Evolutionary conservation across 2,888 invertebrate genomes (phyloP), one percentile per base, ranked within the genome.

Genomic region (Lithophane leautieri): DNA sequence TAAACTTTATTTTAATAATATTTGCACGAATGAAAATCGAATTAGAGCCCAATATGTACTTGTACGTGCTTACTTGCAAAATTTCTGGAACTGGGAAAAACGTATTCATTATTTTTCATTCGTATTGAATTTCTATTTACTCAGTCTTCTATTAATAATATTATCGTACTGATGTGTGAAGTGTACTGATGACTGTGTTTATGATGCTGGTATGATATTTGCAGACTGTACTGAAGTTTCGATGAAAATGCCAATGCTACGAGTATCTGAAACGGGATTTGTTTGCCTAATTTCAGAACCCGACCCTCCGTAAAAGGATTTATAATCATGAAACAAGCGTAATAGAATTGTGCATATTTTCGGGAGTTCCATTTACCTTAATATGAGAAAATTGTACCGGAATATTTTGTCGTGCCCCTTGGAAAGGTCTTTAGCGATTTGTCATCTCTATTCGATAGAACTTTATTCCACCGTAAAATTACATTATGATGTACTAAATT

Each of bases 301-400:
- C 9, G 25, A 73, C 50, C 70, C n/a, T n/a, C 6, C 2, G n/a
- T 54, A 75, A 76, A 54, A 54, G 60, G 42, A 69, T 76, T 54
- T 61, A 47, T 42, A 69, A 61, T 69, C 54, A 50, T 25, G n/a
- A 54, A 67, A 52, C 50, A 82, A 70, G 28, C 8, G 58, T 44
- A 82, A 82, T 47, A 52, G 52, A 60, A 60, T 61, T 47, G 4
- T 16, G 56, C 70, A 78, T 68, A 77, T 82, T 78, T 58, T 70
- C 4, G 19, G 19, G 25, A 60, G 16, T 66, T 50, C 67, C n/a
- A 52, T 62, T 56, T 52, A 56, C 70, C n/a, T n/a, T 42, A 82
- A 54, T 70, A 68, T 54, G 58, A 47, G 47, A 50, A 76, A 76
- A 82, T 70, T 82, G n/a, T 4, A 60, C 0, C 14, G 34, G 42